Percentiles rank a stretch among this genome's conserved stretches.
Evolutionary conservation across 2,888 invertebrate species (phyloP).

Genomic region (Branchellion lobata): DNA sequence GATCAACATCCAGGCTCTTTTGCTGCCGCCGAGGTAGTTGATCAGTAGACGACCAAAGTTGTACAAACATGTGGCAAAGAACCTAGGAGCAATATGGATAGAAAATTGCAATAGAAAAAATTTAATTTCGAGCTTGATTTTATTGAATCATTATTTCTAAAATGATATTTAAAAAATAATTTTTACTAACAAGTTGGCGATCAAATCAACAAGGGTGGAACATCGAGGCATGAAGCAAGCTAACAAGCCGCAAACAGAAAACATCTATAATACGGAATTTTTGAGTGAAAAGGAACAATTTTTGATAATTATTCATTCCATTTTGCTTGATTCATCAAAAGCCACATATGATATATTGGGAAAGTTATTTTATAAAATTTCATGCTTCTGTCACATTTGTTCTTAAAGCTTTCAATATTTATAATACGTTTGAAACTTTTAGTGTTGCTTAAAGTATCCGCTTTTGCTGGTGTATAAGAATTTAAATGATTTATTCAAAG

Average conservation of each 20-base stretch:
- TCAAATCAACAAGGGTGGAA: constrained; percentile 47
- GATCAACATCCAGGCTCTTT: constrained; percentile 41
- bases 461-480: no score
- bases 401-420: no score
- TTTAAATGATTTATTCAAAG: no score
- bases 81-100: no score
- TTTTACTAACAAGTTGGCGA: constrained; percentile 44
- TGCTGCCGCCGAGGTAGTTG: constrained; percentile 48
- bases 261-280: constrained; percentile 38
- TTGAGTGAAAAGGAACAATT: neutral
- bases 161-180: neutral
- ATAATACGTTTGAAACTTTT: no score
- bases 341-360: no score
- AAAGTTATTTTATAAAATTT: no score
- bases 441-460: no score
- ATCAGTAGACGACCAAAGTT: constrained; percentile 46
- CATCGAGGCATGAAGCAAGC: constrained; percentile 45
- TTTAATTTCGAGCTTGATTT: neutral
- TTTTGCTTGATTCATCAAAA: no score
- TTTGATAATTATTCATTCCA: neutral
- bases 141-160: neutral
- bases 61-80: constrained; percentile 48
- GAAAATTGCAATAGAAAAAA: neutral
- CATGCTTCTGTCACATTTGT: no score
- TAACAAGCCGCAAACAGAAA: constrained; percentile 45